Evolutionary conservation across 2,888 invertebrate species (phyloP).

Genomic region (Diplazon laetatorius): DNA sequence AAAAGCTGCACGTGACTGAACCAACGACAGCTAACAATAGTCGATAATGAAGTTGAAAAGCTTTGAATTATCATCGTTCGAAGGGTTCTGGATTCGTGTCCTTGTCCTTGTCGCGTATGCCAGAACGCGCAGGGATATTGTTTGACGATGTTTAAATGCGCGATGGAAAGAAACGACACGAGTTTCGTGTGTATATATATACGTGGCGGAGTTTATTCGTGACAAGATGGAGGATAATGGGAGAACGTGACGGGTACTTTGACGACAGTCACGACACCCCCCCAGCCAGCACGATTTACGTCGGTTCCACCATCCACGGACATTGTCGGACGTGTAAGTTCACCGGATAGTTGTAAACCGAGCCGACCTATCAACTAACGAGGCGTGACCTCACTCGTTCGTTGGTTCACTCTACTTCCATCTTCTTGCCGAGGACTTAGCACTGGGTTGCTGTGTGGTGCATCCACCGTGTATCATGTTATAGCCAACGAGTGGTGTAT

Average conservation of each 20-base stretch:
- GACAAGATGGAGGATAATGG: constrained; percentile 18
- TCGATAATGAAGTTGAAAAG: background rate
- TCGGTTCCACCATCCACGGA: constrained; percentile 4
- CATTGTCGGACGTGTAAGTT: constrained; percentile 33
- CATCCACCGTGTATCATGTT: background rate
- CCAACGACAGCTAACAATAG: background rate
- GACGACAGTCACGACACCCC: constrained; percentile 18
- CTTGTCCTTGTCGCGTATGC: background rate
- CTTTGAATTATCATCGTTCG: constrained; percentile 14
- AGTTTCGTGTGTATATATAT: no score
- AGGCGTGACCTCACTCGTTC: constrained; percentile 42
- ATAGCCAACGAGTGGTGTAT: constrained; percentile 1
- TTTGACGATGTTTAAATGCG: background rate
- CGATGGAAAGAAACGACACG: background rate
- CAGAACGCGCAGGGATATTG: no score
- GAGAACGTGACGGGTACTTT: constrained; percentile 14
- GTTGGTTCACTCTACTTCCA: background rate
- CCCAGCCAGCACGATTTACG: constrained; percentile 12
- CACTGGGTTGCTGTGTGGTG: background rate
- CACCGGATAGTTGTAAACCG: constrained; percentile 41
- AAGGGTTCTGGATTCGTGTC: background rate
- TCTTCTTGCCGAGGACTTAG: background rate
- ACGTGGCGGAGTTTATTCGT: background rate
- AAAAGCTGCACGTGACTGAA: background rate
- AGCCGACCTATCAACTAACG: constrained; percentile 36